phyloP scores from a whole-genome alignment of 2,113 vertebrate species.

The Bungarus multicinctus region DNA sequence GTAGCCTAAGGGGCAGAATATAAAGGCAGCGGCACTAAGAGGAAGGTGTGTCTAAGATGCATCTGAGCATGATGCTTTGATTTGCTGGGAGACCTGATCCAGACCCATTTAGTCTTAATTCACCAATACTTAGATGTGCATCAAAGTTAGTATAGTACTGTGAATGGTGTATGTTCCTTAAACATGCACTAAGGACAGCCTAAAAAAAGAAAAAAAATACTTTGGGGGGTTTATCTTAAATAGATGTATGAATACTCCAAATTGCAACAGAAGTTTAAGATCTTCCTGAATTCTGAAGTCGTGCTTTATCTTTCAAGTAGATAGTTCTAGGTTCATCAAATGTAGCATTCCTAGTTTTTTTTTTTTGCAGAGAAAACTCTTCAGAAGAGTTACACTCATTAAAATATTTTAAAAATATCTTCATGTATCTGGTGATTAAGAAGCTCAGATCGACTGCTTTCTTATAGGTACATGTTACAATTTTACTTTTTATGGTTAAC shows the following conservation, averaged over 20 bases:
- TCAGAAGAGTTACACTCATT: not conserved
- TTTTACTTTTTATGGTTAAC: not conserved
- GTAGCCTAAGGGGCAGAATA: not conserved
- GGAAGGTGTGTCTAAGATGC: not conserved
- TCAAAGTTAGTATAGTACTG: not conserved
- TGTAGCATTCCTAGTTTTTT: not conserved
- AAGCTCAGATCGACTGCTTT: not conserved
- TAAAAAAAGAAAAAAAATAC: not conserved
- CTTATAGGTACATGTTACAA: not conserved
- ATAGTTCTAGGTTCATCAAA: conserved; percentile 3
- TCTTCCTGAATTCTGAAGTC: conserved; percentile 37
- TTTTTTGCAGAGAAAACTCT: not conserved
- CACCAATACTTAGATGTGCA: not conserved
- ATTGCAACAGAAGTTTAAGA: not conserved
- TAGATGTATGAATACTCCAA: not conserved
- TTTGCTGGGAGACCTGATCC: not conserved
- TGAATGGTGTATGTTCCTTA: not conserved
- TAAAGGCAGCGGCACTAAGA: not conserved
- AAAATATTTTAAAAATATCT: not conserved
- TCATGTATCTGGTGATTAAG: not conserved
- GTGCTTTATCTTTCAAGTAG: not conserved
- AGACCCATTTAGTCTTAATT: not conserved
- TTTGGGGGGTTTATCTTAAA: not conserved
- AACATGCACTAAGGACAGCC: not conserved
- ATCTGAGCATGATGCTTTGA: conserved; percentile 11